A percentile compares a stretch with the other conserved stretches of the same genome.
These are phyloP conservation scores for Peromyscus melanophrys DNA, from an alignment of 2,797 vertebrate genomes.

Conservation along the genomic window DNA sequence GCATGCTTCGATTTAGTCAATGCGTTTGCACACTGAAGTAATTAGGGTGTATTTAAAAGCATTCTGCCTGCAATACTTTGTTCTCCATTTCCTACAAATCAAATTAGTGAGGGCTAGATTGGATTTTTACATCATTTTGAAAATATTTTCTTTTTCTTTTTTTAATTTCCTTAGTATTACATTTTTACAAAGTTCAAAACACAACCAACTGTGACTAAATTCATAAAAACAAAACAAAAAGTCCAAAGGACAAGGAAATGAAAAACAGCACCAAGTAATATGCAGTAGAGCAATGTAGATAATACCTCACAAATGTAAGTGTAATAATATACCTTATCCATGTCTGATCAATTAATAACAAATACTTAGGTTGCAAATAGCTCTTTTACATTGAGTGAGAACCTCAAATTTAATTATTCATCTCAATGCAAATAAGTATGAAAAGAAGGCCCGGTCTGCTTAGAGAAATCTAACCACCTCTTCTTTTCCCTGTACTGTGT, in stretches of 20 bases:
- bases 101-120: conserved; percentile 91
- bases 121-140: conserved; percentile 92
- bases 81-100: conserved; percentile 92
- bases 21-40: conserved; percentile 92
- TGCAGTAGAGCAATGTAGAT: conserved; percentile 87
- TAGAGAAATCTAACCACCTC: conserved; percentile 86
- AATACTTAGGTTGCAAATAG: conserved; percentile 89
- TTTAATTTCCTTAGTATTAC: conserved; percentile 91
- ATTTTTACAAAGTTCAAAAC: conserved; percentile 91
- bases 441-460: conserved; percentile 86
- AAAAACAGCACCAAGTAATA: conserved; percentile 89
- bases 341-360: conserved; percentile 91
- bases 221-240: conserved; percentile 90
- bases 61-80: conserved; percentile 91
- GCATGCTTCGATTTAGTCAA: conserved; percentile 88
- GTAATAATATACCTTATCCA: conserved; percentile 88
- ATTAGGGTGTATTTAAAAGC: conserved; percentile 92
- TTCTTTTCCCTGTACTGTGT: conserved; percentile 81
- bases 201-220: conserved; percentile 91
- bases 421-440: conserved; percentile 86
- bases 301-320: conserved; percentile 88
- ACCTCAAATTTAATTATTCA: conserved; percentile 87
- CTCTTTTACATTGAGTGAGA: conserved; percentile 85
- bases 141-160: conserved; percentile 92
- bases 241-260: conserved; percentile 89